Base-by-base conservation (phyloP, 1,140 invertebrate species). In the Hyphantria cunea region DNA sequence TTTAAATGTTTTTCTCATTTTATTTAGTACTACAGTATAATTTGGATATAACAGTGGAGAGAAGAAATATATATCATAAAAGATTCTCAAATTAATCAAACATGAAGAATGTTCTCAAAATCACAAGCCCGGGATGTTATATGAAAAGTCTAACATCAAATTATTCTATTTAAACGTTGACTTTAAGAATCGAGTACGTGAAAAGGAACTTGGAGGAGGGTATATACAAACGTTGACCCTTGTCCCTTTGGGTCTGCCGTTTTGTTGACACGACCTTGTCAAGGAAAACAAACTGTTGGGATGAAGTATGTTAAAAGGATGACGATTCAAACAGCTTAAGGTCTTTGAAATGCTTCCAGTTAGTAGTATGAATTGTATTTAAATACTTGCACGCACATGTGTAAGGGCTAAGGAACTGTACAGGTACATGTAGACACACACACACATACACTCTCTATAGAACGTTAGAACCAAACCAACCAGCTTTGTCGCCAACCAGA, bases 221-320 rank as follows among this genome's bases (percentile, higher is more conserved):
- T 37, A 37, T 37, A 37, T 37, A 37, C 34, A 37, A 37, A 37
- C 34, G 34, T 37, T 37, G 34, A 37, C 34, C 34, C 34, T 37
- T 37, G 34, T 37, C 34, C 34, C 34, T 37, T 37, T 10, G 11
- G 34, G 11, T 11, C 11, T 11, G 3, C 34, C 34, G 34, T 2
- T 37, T 10, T 37, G 34, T 37, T 37, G 34, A 37, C 34, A 37
- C 34, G 34, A 37, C 34, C 11, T 37, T 37, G 34, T 37, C 34
- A 37, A 8, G 34, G 34, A 37, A 37, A 37, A 37, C 34, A 37
- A 37, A 37, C 34, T 37, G 34, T 37, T 37, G 34, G 11, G 34
- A 37, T 37, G 8, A 37, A 37, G 34, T 37, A 11, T 37, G 34
- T 37, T 37, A 37, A 37, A 37, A 37, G 34, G 34, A 37, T 37